Evolutionary conservation across 2,888 invertebrate genomes (phyloP).

Genomic region (Trilocha varians): DNA sequence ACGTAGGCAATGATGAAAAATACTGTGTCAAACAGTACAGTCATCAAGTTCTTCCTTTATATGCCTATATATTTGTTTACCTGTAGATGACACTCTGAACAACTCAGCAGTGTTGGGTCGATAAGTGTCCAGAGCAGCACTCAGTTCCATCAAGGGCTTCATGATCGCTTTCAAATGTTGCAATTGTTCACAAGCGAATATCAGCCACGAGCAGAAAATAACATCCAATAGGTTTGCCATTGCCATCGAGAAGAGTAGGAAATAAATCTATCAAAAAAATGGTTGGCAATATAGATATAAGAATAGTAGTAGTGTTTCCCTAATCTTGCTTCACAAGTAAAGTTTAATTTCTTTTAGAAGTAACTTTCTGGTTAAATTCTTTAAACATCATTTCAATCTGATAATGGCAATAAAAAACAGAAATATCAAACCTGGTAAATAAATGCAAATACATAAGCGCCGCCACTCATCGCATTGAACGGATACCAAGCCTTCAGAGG

Average conservation of each 20-base stretch:
- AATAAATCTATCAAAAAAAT: constrained; percentile 68
- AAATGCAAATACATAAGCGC: constrained; percentile 78
- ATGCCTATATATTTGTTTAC: constrained; percentile 25
- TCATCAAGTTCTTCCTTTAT: neutral
- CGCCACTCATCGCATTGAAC: constrained; percentile 80
- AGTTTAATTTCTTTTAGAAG: too few species aligned
- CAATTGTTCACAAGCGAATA: constrained; percentile 89
- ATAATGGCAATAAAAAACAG: too few species aligned
- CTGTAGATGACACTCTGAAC: constrained; percentile 74
- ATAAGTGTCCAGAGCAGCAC: constrained; percentile 86
- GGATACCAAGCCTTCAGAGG: constrained; percentile 86
- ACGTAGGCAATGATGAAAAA: too few species aligned
- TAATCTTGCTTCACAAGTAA: too few species aligned
- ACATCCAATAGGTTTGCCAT: constrained; percentile 79
- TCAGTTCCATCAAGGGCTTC: constrained; percentile 90
- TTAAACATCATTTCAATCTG: too few species aligned
- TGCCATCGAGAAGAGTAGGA: constrained; percentile 76
- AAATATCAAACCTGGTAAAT: constrained; percentile 71
- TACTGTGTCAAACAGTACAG: too few species aligned
- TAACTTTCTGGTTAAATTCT: too few species aligned
- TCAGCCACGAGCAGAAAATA: constrained; percentile 87
- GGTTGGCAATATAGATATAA: too few species aligned
- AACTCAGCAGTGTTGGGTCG: constrained; percentile 80
- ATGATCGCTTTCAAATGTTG: constrained; percentile 89
- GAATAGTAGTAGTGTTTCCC: too few species aligned